Percentiles rank a stretch among this genome's conserved stretches.
Evolutionary conservation across 2,113 vertebrate species (phyloP).

Genomic region (Oryzias melastigma): DNA sequence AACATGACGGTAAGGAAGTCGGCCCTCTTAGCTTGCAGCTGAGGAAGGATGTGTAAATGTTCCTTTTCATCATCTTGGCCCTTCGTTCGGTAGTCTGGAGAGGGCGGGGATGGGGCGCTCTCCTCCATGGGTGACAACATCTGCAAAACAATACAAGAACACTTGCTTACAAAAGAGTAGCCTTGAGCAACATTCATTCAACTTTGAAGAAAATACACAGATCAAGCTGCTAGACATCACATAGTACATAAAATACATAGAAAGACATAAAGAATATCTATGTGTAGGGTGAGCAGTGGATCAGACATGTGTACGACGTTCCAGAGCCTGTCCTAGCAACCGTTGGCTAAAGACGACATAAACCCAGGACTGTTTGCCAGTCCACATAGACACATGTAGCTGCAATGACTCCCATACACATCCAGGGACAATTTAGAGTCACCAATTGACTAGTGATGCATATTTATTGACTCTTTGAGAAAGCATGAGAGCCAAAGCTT

Average conservation of each 20-base stretch:
- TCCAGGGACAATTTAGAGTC: too few relatives aligned
- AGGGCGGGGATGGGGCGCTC: slow-evolving; percentile 77
- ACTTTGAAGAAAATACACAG: not conserved
- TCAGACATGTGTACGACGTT: too few relatives aligned
- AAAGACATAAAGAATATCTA: not conserved
- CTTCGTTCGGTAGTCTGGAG: slow-evolving; percentile 87
- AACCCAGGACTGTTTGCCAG: too few relatives aligned
- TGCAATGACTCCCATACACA: too few relatives aligned
- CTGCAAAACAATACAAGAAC: slow-evolving; percentile 52
- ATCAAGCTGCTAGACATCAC: too few relatives aligned
- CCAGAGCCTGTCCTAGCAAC: too few relatives aligned
- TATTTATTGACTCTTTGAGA: too few relatives aligned
- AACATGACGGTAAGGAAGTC: slow-evolving; percentile 89
- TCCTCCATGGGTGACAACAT: slow-evolving; percentile 81
- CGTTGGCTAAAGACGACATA: too few relatives aligned
- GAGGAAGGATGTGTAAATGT: slow-evolving; percentile 79
- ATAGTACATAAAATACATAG: not conserved
- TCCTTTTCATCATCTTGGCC: slow-evolving; percentile 84
- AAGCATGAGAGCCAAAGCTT: too few relatives aligned
- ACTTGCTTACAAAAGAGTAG: slow-evolving; percentile 2
- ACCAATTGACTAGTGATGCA: too few relatives aligned
- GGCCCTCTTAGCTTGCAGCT: slow-evolving; percentile 84
- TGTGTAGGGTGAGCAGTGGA: too few relatives aligned
- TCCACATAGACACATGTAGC: too few relatives aligned
- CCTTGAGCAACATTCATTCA: not conserved